These are phyloP conservation scores for Amphipyra tragopoginis DNA, from an alignment of 2,888 invertebrate genomes.

Conservation along the genomic window DNA sequence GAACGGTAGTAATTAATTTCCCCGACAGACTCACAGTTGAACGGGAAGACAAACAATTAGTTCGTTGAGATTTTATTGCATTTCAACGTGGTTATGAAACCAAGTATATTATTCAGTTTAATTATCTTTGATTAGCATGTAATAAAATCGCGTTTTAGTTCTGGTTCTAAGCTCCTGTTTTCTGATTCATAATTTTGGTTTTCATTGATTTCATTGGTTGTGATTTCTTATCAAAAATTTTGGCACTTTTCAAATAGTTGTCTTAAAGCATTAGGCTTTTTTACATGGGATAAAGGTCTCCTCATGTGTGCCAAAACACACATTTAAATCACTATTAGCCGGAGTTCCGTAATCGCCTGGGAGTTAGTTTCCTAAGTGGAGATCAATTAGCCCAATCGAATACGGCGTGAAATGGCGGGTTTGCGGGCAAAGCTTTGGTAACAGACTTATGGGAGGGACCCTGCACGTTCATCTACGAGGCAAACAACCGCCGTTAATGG, in stretches of 20 bases:
- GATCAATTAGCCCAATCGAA: conserved; percentile 80
- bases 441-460: conserved; percentile 59
- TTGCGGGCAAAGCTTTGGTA: conserved; percentile 61
- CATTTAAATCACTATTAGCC: conserved; percentile 59
- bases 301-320: conserved; percentile 25
- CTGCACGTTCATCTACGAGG: conserved; percentile 51
- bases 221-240: too few species aligned
- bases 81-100: conserved; percentile 27
- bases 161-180: too few species aligned
- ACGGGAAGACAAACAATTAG: conserved; percentile 51
- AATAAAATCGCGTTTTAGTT: too few species aligned
- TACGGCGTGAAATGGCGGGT: conserved; percentile 69
- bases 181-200: too few species aligned
- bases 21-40: conserved; percentile 39
- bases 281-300: conserved; percentile 12
- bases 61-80: conserved; percentile 40
- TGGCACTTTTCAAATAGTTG: too few species aligned
- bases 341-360: conserved; percentile 65
- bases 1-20: conserved; percentile 47
- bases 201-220: too few species aligned
- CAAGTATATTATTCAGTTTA: conserved; percentile 6
- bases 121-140: neutral
- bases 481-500: conserved; percentile 55
- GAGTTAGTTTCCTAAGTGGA: conserved; percentile 77
- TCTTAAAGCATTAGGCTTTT: too few species aligned